Conservation (phyloP, 2,888 invertebrate species). For the Andrena haemorrhoa region DNA sequence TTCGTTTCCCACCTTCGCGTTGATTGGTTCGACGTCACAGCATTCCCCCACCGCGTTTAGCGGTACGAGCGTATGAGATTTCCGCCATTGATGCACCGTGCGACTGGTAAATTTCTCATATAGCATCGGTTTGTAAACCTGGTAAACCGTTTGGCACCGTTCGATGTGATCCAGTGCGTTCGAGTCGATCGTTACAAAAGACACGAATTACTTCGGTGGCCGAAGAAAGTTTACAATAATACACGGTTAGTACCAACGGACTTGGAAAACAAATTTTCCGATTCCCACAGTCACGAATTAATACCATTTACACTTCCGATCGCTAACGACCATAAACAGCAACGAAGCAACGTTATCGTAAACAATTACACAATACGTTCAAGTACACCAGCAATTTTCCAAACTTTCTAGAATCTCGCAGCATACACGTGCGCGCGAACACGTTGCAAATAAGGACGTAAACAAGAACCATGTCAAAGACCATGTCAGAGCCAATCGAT, state of each 20-base stretch:
- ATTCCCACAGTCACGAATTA: not conserved
- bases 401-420: not conserved
- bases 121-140: too few species aligned
- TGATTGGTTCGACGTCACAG: too few species aligned
- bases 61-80: too few species aligned
- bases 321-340: not conserved
- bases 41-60: too few species aligned
- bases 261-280: not conserved
- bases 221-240: not conserved
- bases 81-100: too few species aligned
- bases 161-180: too few species aligned
- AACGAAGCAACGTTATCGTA: not conserved
- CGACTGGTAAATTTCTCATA: not conserved
- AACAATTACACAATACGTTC: not conserved
- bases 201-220: not conserved
- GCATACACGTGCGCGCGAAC: not conserved
- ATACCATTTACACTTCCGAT: not conserved
- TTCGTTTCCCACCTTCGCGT: too few species aligned
- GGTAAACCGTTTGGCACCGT: too few species aligned
- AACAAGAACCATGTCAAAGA: not conserved
- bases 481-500: slow-evolving; percentile 50
- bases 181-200: not conserved
- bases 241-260: slow-evolving; percentile 3
- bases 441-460: not conserved
- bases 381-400: not conserved